Percentiles rank a stretch among this genome's conserved stretches.
These are phyloP conservation scores for Callinectes sapidus DNA, from an alignment of 2,888 invertebrate genomes.

Conservation along the genomic window DNA sequence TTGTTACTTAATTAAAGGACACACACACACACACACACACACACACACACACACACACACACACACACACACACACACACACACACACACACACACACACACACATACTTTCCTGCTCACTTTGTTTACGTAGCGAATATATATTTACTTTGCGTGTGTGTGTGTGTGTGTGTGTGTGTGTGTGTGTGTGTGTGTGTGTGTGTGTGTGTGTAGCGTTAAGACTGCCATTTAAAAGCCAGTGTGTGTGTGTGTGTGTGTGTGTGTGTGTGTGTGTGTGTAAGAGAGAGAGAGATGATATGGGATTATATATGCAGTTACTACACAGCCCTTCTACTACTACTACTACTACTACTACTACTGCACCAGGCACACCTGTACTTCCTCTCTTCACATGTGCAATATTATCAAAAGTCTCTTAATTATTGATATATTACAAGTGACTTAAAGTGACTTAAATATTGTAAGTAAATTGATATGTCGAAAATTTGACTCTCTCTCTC, in stretches of 20 bases:
- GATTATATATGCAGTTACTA: not conserved
- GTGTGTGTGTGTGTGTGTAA: not conserved
- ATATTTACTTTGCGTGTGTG: not conserved
- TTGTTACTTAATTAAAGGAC: not conserved
- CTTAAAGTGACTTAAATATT: not conserved
- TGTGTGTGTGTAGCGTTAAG: not conserved
- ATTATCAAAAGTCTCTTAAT: not conserved
- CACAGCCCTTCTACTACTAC: constrained; percentile 28
- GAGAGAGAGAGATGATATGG: constrained; percentile 14
- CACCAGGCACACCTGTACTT: not conserved
- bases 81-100: not conserved
- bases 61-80: not conserved
- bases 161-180: not conserved
- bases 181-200: not conserved
- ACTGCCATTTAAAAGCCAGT: not conserved
- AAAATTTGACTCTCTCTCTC: not conserved
- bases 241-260: constrained; percentile 16
- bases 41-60: not conserved
- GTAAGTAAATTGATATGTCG: not conserved
- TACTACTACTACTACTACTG: not conserved
- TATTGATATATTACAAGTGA: not conserved
- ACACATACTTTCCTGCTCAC: not conserved
- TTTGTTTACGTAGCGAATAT: not conserved
- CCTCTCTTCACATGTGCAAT: not conserved
- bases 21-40: not conserved